These are phyloP conservation scores for Ctenopoma kingsleyae DNA, from an alignment of 2,797 vertebrate genomes.

Conservation along the genomic window DNA sequence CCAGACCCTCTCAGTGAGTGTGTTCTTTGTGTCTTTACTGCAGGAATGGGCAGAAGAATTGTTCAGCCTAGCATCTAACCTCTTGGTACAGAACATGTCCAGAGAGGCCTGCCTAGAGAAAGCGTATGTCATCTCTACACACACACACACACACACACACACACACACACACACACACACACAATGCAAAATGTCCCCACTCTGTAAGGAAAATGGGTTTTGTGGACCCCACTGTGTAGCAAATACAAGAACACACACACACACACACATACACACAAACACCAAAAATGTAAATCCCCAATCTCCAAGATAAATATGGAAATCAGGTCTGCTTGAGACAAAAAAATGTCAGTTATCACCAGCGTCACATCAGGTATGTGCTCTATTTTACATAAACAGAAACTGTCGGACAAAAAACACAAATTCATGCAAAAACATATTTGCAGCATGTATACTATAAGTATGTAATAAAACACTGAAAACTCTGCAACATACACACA, in stretches of 20 bases:
- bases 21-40: constrained; percentile 67
- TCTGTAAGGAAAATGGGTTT: too few relatives aligned
- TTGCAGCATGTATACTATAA: neutral
- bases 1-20: neutral
- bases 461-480: neutral
- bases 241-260: neutral
- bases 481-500: neutral
- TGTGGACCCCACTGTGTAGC: too few relatives aligned
- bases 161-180: constrained; percentile 3
- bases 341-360: constrained; percentile 4
- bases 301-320: constrained; percentile 30
- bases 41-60: constrained; percentile 98
- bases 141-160: neutral
- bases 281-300: constrained; percentile 28
- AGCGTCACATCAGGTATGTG: neutral
- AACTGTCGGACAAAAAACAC: constrained; percentile 8
- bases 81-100: constrained; percentile 97
- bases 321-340: constrained; percentile 15
- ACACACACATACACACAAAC: neutral
- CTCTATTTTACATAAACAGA: constrained; percentile 22
- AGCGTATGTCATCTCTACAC: constrained; percentile 85
- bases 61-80: constrained; percentile 95
- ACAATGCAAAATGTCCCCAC: too few relatives aligned
- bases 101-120: constrained; percentile 96
- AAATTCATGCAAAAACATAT: constrained; percentile 15